Conservation (phyloP, 2,797 vertebrate species). For the Melopsittacus undulatus region DNA sequence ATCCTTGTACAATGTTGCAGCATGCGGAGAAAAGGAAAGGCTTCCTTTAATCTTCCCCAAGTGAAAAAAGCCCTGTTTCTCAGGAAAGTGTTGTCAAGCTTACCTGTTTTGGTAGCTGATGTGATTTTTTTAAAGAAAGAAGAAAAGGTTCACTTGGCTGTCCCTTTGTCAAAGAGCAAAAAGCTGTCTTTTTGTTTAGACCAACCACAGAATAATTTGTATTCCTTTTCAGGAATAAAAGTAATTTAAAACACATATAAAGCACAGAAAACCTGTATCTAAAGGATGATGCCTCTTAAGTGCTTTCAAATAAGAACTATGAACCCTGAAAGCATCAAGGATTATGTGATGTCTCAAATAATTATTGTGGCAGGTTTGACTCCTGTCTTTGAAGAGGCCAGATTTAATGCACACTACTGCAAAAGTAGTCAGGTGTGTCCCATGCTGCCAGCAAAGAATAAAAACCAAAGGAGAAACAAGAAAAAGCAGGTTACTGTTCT, state of each 20-base stretch:
- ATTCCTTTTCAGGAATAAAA: neutral
- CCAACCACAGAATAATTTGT: neutral
- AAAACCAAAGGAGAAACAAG: neutral
- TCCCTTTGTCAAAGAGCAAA: neutral
- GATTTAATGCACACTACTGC: neutral
- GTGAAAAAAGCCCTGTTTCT: neutral
- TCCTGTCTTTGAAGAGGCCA: neutral
- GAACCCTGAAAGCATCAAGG: neutral
- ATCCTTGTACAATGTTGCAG: neutral
- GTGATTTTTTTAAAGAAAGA: neutral
- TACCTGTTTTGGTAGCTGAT: neutral
- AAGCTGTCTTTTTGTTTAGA: neutral
- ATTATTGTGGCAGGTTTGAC: neutral
- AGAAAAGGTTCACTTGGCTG: neutral
- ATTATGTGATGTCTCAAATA: neutral
- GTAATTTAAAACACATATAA: neutral
- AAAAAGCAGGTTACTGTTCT: neutral
- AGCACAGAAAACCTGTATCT: neutral
- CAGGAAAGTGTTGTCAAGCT: neutral
- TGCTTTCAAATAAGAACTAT: neutral
- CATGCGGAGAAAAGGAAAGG: neutral
- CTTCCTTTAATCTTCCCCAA: neutral
- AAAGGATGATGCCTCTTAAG: neutral
- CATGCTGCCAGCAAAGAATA: neutral
- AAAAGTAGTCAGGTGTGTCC: neutral